phyloP scores from a whole-genome alignment of 2,113 vertebrate species.

The Hyaena hyaena region DNA sequence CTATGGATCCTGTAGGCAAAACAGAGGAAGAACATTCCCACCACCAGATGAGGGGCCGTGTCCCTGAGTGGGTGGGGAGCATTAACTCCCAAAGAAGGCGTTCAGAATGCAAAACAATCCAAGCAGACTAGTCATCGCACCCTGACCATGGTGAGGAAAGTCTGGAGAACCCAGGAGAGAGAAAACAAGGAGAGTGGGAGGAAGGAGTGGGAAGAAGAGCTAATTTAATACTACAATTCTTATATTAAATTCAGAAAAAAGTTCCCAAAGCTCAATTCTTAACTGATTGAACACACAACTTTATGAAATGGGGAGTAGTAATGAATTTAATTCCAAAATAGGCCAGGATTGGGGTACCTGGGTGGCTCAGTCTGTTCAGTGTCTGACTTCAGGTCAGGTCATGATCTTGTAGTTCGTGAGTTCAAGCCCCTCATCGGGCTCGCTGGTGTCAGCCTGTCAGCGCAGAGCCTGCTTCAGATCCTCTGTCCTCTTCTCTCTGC shows the following conservation, averaged over 20 bases:
- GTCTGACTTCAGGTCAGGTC: too few relatives aligned
- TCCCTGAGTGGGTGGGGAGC: background rate
- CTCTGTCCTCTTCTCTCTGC: too few relatives aligned
- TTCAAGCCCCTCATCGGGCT: too few relatives aligned
- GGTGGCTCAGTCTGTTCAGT: too few relatives aligned
- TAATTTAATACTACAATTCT: background rate
- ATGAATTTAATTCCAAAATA: background rate
- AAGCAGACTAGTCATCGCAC: background rate
- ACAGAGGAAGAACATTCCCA: constrained; percentile 24
- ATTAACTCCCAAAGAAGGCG: constrained; percentile 24
- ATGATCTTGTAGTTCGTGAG: too few relatives aligned
- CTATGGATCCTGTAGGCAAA: background rate
- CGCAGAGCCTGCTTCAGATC: too few relatives aligned
- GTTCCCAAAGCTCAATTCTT: background rate
- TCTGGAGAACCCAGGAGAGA: background rate
- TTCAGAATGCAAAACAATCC: background rate
- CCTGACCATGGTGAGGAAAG: background rate
- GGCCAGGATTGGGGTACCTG: background rate
- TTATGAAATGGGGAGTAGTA: background rate
- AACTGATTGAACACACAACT: background rate
- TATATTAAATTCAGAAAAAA: constrained; percentile 18
- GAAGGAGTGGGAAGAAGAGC: constrained; percentile 4
- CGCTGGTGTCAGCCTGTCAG: too few relatives aligned
- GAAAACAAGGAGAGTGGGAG: background rate
- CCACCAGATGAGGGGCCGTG: background rate